Evolutionary conservation across 2,888 invertebrate species (phyloP), one percentile per base, ranked within the genome.

Genomic region (Cataglyphis albicans): DNA sequence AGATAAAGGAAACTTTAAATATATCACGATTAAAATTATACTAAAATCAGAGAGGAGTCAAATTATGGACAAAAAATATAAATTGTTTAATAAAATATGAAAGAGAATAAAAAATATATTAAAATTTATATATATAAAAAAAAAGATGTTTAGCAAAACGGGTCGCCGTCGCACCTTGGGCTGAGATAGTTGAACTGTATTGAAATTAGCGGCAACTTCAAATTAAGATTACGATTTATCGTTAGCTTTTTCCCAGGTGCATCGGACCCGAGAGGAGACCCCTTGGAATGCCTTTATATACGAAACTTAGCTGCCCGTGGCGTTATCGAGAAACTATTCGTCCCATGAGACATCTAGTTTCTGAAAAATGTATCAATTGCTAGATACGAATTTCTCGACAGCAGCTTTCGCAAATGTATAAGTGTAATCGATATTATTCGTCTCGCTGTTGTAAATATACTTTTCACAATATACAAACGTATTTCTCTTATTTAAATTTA

Each of bases 81-180:
- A 52, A 52, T 52, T 52, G n/a, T 9, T n/a, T 0, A 7, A 52
- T 52, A 52, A 15, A 52, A 52, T 6, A 52, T 2, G n/a, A 7
- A 4, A n/a, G 6, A n/a, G 7, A n/a, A 2, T n/a, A 7, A 52
- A 52, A 52, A 7, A n/a, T 7, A 29, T 25, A 12, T 64, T 32
- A 32, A 38, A 44, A 68, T 41, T 61, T 67, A n/a, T 57, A 80
- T 67, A n/a, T 57, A 80, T 0, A 10, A 10, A 72, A 57, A 57
- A 65, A 65, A n/a, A 1, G n/a, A 44, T 61, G 64, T n/a, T 38
- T 21, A 73, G 57, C 78, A 81, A 81, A 90, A 87, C 81, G 88
- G 92, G 92, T 92, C 92, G 70, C 82, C 81, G 91, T 90, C 90
- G 86, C 91, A 92, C 92, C 92, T 92, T 85, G 92, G 89, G 89